Percentiles rank a stretch among this genome's conserved stretches.
Evolutionary conservation across 2,797 vertebrate species (phyloP).

Genomic region (Melanotaenia parkinsoni): DNA sequence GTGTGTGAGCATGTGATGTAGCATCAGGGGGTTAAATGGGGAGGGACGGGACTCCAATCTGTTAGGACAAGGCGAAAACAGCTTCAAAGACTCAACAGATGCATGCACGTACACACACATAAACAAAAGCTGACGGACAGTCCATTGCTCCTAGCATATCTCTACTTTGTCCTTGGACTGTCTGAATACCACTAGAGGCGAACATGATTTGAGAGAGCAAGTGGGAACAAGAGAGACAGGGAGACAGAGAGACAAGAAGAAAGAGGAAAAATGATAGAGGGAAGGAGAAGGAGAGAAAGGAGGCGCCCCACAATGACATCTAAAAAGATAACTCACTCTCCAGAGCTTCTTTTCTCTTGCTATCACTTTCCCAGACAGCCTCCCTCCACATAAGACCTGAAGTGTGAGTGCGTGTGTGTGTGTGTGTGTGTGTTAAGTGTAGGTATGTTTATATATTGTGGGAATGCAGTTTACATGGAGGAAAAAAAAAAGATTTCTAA

Average conservation of each 20-base stretch:
- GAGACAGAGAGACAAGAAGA: constrained; percentile 67
- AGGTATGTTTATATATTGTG: constrained; percentile 37
- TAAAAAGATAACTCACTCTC: constrained; percentile 80
- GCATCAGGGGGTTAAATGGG: constrained; percentile 68
- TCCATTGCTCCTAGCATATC: constrained; percentile 81
- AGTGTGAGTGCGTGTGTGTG: constrained; percentile 45
- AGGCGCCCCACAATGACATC: constrained; percentile 80
- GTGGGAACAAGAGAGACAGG: constrained; percentile 71
- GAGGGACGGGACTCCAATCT: constrained; percentile 71
- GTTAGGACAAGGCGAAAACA: constrained; percentile 73
- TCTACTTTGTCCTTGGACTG: constrained; percentile 84
- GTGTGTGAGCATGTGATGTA: constrained; percentile 58
- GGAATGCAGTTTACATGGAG: constrained; percentile 54
- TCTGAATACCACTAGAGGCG: constrained; percentile 81
- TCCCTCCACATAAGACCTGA: constrained; percentile 70
- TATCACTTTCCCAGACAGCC: constrained; percentile 81
- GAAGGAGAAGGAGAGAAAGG: constrained; percentile 72
- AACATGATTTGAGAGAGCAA: constrained; percentile 80
- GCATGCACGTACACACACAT: constrained; percentile 37
- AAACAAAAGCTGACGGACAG: constrained; percentile 73
- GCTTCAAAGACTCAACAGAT: constrained; percentile 75
- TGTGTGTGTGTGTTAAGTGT: constrained; percentile 41
- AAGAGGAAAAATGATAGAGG: constrained; percentile 70
- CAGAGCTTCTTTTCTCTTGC: constrained; percentile 77
- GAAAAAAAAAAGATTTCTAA: constrained; percentile 42